Evolutionary conservation across 2,888 invertebrate species (phyloP), one percentile per base, ranked within the genome.

Genomic region (Strigamia maritima): DNA sequence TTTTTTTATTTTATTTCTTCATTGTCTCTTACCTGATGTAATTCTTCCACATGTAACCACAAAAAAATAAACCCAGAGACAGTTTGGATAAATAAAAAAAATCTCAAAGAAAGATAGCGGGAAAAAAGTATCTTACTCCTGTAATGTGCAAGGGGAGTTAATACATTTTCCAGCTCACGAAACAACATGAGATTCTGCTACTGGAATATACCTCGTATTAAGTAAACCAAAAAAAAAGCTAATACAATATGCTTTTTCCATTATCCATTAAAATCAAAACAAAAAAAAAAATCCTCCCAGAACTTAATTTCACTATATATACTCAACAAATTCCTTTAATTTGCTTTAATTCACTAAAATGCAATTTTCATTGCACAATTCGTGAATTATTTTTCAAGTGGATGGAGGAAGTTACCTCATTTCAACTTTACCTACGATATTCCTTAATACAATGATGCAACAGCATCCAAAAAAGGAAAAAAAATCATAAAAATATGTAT

Each of bases 121-220:
- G 16, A 65, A 28, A 65, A 24, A 24, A 70, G 26, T 28, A 70
- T 26, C 70, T 70, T 70, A 70, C 70, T 70, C 70, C 24, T 70
- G 70, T 70, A 70, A 70, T 70, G 70, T 70, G 70, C 70, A 70
- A 24, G 70, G 26, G 26, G 28, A 70, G 70, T 70, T 70, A 70
- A 70, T 70, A 70, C 70, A 24, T 70, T 70, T 28, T 70, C 26
- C 70, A 70, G 70, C 70, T 70, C 70, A 26, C 24, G 28, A 16
- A 70, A 70, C 70, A 70, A 70, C 70, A 70, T 28, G 70, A 70
- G 70, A 70, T 70, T 70, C 60, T 22, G 19, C 70, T 26, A 16
- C 8, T 70, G 70, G 70, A 70, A 70, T 70, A 26, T 28, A 12
- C 49, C 2, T 70, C 2, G 28, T 26, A 70, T 70, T 70, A 70